Conservation (phyloP, 2,888 invertebrate species). For the Hypercompe scribonia region DNA sequence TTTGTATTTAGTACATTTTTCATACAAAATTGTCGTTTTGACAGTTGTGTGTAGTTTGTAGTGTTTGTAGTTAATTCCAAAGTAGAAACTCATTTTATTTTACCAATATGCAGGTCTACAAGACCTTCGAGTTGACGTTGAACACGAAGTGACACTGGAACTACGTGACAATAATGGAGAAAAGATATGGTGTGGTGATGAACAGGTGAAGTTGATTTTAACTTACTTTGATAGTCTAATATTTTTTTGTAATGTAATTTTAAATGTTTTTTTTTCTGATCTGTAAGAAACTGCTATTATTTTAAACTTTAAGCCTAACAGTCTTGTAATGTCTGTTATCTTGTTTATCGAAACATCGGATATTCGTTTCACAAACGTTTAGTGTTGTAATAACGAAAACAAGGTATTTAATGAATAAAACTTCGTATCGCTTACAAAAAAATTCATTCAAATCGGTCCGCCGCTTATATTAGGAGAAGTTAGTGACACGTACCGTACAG, state of each 20-base stretch:
- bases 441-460: too few species aligned
- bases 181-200: conserved; percentile 89
- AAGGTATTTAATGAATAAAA: too few species aligned
- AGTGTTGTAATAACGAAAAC: too few species aligned
- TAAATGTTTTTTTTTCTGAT: background rate
- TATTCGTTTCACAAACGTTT: too few species aligned
- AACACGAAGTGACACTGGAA: conserved; percentile 87
- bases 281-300: background rate
- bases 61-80: too few species aligned
- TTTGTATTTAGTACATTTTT: too few species aligned
- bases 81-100: background rate
- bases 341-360: too few species aligned
- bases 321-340: background rate
- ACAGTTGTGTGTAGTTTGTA: too few species aligned
- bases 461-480: too few species aligned
- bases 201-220: conserved; percentile 75
- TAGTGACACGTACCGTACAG: too few species aligned
- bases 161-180: conserved; percentile 88
- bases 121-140: conserved; percentile 88
- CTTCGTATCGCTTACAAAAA: too few species aligned
- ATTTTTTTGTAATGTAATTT: background rate
- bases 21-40: too few species aligned
- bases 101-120: conserved; percentile 80
- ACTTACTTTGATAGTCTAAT: background rate
- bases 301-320: background rate